Percentiles rank a stretch among this genome's conserved stretches.
Evolutionary conservation across 2,888 invertebrate genomes (phyloP).

Genomic region (Tipula lateralis): DNA sequence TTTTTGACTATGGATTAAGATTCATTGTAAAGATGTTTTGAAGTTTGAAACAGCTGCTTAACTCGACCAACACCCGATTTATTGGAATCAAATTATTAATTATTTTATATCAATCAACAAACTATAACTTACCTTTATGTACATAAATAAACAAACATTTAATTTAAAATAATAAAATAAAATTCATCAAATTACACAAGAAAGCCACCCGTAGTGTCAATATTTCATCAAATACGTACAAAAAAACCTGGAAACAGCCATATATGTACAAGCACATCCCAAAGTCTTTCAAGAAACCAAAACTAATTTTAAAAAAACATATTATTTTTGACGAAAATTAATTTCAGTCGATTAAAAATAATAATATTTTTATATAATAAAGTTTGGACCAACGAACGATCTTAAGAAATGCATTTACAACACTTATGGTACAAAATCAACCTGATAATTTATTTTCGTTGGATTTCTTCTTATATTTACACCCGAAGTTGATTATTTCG

Average conservation of each 20-base stretch:
- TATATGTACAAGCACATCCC: neutral
- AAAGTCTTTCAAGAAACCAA: neutral
- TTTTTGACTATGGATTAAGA: too few relatives aligned
- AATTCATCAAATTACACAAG: constrained; percentile 15
- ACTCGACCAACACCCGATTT: neutral
- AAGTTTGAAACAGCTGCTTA: neutral
- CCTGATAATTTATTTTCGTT: constrained; percentile 15
- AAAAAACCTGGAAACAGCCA: neutral
- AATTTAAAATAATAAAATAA: constrained; percentile 24
- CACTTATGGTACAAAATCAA: constrained; percentile 19
- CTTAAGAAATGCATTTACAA: constrained; percentile 4
- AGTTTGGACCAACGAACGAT: neutral
- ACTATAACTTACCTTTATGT: neutral
- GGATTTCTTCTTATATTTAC: neutral
- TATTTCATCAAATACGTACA: constrained; percentile 28
- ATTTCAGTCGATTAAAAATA: constrained; percentile 27
- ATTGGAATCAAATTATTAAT: constrained; percentile 11
- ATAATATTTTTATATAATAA: constrained; percentile 9
- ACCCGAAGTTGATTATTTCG: neutral
- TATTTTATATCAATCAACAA: constrained; percentile 4
- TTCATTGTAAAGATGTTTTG: too few relatives aligned
- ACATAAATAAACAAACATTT: neutral
- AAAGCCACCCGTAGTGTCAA: constrained; percentile 27
- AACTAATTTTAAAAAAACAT: neutral
- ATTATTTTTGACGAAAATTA: constrained; percentile 27